Evolutionary conservation across 2,113 vertebrate species (phyloP).

Genomic region (Orcinus orca): DNA sequence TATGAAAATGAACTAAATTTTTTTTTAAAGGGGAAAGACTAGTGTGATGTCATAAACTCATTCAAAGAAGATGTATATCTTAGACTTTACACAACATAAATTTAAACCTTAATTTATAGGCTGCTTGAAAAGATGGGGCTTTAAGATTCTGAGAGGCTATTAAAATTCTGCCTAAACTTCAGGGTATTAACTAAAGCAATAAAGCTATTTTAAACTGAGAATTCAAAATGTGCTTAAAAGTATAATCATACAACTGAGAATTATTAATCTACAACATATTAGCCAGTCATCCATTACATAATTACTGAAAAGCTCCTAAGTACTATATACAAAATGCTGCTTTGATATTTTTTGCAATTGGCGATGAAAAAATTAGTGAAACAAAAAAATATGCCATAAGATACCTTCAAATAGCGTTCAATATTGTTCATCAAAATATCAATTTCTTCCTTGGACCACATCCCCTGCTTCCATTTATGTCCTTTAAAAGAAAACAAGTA

Average conservation of each 20-base stretch:
- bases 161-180: slow-evolving; percentile 3
- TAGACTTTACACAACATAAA: not conserved
- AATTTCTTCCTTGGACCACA: slow-evolving; percentile 99
- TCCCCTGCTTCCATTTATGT: slow-evolving; percentile 99
- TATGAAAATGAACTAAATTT: not conserved
- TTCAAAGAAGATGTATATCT: not conserved
- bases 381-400: slow-evolving; percentile 27
- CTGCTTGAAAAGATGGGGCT: slow-evolving; percentile 20
- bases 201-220: slow-evolving; percentile 21
- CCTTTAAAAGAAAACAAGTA: slow-evolving; percentile 84
- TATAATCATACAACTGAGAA: slow-evolving; percentile 3
- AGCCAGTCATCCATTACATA: not conserved
- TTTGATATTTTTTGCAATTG: slow-evolving; percentile 11
- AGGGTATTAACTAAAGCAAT: not conserved
- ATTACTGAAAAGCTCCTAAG: not conserved
- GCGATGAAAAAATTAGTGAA: slow-evolving; percentile 4
- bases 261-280: slow-evolving; percentile 18
- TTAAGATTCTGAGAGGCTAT: not conserved
- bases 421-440: slow-evolving; percentile 98
- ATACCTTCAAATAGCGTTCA: slow-evolving; percentile 95
- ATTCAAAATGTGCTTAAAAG: slow-evolving; percentile 31
- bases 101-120: not conserved
- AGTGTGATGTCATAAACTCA: not conserved
- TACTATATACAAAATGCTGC: not conserved
- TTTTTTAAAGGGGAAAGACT: not conserved